phyloP scores from a whole-genome alignment of 1,140 invertebrate genomes.

The Rhopalosiphum maidis region DNA sequence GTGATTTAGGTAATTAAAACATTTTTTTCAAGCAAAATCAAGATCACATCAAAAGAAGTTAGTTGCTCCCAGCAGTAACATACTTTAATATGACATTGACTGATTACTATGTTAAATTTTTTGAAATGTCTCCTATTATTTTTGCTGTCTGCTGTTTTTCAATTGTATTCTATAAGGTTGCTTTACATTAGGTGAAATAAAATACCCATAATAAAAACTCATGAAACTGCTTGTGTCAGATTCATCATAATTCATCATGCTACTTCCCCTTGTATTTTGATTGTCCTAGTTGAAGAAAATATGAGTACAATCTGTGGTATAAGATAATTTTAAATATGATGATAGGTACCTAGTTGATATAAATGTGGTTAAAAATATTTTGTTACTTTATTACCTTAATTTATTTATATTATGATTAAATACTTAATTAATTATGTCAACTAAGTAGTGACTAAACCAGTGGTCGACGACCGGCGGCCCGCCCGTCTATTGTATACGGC shows the following conservation, averaged over 20 bases:
- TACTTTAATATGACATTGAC: neutral
- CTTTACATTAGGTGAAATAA: neutral
- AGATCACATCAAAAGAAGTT: neutral
- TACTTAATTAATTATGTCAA: neutral
- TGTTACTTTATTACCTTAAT: neutral
- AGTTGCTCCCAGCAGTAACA: neutral
- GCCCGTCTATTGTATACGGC: too few species aligned
- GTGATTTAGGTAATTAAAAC: neutral
- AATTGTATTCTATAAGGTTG: neutral
- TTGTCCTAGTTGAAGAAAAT: neutral
- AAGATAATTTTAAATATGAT: neutral
- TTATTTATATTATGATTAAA: neutral
- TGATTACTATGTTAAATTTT: constrained; percentile 11
- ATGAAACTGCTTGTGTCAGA: neutral
- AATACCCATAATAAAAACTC: neutral
- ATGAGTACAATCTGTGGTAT: neutral
- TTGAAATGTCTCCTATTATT: neutral
- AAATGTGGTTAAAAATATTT: constrained; percentile 14
- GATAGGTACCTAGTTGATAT: neutral
- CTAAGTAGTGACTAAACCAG: too few species aligned
- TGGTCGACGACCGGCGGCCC: too few species aligned
- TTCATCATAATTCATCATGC: constrained; percentile 16
- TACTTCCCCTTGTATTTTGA: neutral
- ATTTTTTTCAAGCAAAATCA: neutral
- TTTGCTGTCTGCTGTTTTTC: neutral